Evolutionary conservation across 2,888 invertebrate species (phyloP).

Genomic region (Drosophila paranaensis): DNA sequence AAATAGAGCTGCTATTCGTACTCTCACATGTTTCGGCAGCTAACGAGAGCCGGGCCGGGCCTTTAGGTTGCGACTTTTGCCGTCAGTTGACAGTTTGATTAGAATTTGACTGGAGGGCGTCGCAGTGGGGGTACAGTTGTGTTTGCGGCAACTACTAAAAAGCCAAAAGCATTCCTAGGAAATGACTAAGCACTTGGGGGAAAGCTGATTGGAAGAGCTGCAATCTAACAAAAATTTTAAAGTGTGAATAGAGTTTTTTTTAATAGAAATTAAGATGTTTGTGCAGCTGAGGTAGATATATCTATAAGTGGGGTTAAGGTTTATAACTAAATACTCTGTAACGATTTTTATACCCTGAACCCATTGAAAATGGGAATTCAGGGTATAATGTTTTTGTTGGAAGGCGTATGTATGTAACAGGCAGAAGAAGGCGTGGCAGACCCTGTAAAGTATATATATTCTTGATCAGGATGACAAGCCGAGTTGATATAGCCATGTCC

Average conservation of each 20-base stretch:
- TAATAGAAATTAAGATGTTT: background rate
- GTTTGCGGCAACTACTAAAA: conserved; percentile 32
- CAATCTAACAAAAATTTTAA: background rate
- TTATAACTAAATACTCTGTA: no score
- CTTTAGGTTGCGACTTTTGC: conserved; percentile 47
- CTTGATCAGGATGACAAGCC: no score
- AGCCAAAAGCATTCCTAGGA: conserved; percentile 11
- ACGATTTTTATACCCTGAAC: no score
- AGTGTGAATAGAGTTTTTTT: background rate
- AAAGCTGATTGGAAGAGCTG: conserved; percentile 27
- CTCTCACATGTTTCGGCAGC: conserved; percentile 38
- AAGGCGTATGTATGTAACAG: no score
- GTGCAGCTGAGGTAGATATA: no score
- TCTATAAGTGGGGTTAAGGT: no score
- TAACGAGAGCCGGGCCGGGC: conserved; percentile 48
- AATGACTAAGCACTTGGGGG: conserved; percentile 21
- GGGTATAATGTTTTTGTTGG: no score
- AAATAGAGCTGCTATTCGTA: conserved; percentile 38
- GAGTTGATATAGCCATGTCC: no score
- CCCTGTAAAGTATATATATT: no score
- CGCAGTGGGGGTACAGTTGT: conserved; percentile 45
- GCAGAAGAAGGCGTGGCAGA: no score
- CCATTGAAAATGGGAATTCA: no score
- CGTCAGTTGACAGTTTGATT: conserved; percentile 64
- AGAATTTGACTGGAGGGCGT: conserved; percentile 38